Evolutionary conservation across 2,888 invertebrate species (phyloP).

Genomic region (Myopa testacea): DNA sequence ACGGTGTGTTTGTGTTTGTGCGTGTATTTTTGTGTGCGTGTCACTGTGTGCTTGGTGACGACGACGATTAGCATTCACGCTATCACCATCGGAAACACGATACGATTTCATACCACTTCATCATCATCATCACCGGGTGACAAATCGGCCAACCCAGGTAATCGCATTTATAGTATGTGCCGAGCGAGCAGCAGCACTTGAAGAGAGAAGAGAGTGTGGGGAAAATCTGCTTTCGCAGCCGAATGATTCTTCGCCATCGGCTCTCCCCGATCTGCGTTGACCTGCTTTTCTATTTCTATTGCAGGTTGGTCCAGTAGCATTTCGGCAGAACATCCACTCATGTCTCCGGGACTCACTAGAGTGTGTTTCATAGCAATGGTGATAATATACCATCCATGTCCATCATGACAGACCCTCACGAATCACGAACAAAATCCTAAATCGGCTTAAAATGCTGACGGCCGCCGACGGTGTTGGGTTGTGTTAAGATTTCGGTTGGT

Average conservation of each 20-base stretch:
- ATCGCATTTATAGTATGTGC: slow-evolving; percentile 55
- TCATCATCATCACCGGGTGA: slow-evolving; percentile 38
- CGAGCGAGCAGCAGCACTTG: background rate
- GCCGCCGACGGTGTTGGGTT: slow-evolving; percentile 40
- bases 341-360: background rate
- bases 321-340: slow-evolving; percentile 5
- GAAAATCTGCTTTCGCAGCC: slow-evolving; percentile 1
- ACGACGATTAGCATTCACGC: slow-evolving; percentile 58
- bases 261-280: background rate
- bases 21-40: slow-evolving; percentile 36
- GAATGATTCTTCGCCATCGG: background rate
- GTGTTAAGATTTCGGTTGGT: background rate
- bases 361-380: slow-evolving; percentile 1
- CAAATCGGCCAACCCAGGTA: slow-evolving; percentile 64
- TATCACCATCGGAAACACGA: background rate
- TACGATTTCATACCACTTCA: slow-evolving; percentile 9
- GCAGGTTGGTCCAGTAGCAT: slow-evolving; percentile 1
- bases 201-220: too few species aligned
- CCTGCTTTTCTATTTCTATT: background rate
- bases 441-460: slow-evolving; percentile 67
- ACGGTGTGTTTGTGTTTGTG: too few species aligned
- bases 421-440: slow-evolving; percentile 49
- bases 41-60: slow-evolving; percentile 52
- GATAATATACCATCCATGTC: slow-evolving; percentile 17
- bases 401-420: slow-evolving; percentile 5